phyloP scores from a whole-genome alignment of 2,797 vertebrate species.

The Leptoclinus maculatus region DNA sequence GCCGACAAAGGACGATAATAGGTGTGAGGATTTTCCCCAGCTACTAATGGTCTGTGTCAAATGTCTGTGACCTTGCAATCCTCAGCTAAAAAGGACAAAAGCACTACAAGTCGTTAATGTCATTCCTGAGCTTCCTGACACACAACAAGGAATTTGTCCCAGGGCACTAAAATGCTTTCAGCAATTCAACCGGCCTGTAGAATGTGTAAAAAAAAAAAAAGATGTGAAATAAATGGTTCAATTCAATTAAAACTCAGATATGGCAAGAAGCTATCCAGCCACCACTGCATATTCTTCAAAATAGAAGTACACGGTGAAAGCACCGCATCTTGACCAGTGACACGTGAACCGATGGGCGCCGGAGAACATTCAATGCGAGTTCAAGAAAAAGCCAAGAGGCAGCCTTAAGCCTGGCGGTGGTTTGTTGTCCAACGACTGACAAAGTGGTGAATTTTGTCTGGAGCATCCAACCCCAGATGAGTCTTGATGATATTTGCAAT shows the following conservation, averaged over 20 bases:
- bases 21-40: conserved; percentile 21
- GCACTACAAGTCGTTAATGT: conserved; percentile 32
- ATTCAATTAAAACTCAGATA: conserved; percentile 42
- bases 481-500: conserved; percentile 60
- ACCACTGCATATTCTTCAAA: not conserved
- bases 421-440: conserved; percentile 23
- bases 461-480: conserved; percentile 35
- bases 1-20: conserved; percentile 15
- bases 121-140: conserved; percentile 26
- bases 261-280: not conserved
- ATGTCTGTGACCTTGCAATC: conserved; percentile 38
- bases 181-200: not conserved
- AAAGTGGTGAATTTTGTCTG: conserved; percentile 26
- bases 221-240: conserved; percentile 24
- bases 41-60: conserved; percentile 33
- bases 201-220: conserved; percentile 14
- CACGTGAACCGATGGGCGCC: conserved; percentile 26
- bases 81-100: conserved; percentile 30
- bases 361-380: conserved; percentile 9
- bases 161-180: conserved; percentile 18
- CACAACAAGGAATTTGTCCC: conserved; percentile 18
- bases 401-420: conserved; percentile 19
- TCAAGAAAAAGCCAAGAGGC: conserved; percentile 41
- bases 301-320: conserved; percentile 40
- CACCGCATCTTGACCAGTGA: conserved; percentile 50